A percentile compares a stretch with the other conserved stretches of the same genome.
Evolutionary conservation across 2,113 vertebrate species (phyloP).

Genomic region (Willisornis vidua): DNA sequence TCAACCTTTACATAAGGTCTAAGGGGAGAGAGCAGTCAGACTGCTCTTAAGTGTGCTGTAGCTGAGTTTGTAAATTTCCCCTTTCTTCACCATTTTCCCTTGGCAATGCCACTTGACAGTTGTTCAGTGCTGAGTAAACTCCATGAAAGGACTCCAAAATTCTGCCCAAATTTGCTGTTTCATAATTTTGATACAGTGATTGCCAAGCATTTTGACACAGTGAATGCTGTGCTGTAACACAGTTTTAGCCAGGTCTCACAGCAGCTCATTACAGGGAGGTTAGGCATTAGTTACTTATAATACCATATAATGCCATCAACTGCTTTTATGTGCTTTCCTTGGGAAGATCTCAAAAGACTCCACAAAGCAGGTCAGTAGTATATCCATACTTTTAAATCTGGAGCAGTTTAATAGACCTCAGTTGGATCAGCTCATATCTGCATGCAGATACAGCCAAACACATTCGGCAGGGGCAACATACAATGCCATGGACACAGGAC

Average conservation of each 20-base stretch:
- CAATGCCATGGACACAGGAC: accelerated
- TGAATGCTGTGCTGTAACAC: not conserved
- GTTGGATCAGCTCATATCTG: accelerated
- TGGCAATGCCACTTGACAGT: not conserved
- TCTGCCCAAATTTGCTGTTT: not conserved
- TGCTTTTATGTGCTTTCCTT: not conserved
- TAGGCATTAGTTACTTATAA: not conserved
- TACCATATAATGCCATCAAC: not conserved
- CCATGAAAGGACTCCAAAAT: not conserved
- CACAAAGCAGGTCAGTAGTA: not conserved
- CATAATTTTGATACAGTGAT: not conserved
- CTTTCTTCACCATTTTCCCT: not conserved
- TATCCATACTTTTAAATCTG: not conserved
- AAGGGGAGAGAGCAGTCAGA: not conserved
- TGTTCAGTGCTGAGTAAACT: not conserved
- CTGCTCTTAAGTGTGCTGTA: not conserved
- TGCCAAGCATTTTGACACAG: not conserved
- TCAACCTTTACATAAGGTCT: not conserved
- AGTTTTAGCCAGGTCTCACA: not conserved
- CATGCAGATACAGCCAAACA: not conserved
- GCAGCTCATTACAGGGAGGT: not conserved
- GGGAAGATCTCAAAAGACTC: not conserved
- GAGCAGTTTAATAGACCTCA: not conserved
- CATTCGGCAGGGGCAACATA: accelerated
- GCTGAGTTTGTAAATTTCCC: not conserved